Conservation (phyloP, 2,797 vertebrate genomes). For the Gambusia yucatana region DNA sequence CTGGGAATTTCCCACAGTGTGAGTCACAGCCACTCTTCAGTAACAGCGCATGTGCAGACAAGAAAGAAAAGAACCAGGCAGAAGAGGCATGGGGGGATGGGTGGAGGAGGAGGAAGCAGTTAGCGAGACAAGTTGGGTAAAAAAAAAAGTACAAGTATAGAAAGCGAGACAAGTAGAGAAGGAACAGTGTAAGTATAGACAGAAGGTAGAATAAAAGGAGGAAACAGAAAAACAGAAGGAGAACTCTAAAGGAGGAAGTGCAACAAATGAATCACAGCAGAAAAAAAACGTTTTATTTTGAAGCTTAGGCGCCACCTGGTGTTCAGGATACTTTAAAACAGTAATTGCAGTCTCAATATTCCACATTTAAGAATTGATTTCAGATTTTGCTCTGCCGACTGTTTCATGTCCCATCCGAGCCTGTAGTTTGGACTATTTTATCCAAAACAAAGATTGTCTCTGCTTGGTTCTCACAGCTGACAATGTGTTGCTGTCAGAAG, state of each 20-base stretch:
- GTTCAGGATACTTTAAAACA: constrained; percentile 38
- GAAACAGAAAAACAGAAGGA: constrained; percentile 39
- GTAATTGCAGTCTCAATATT: constrained; percentile 11
- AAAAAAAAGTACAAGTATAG: constrained; percentile 26
- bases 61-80: constrained; percentile 42
- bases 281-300: constrained; percentile 12
- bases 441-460: constrained; percentile 23
- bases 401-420: constrained; percentile 39
- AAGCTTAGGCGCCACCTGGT: constrained; percentile 74
- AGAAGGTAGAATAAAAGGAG: constrained; percentile 14
- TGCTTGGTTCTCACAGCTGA: constrained; percentile 83
- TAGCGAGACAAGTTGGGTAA: constrained; percentile 16
- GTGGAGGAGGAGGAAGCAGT: constrained; percentile 57
- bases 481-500: constrained; percentile 91
- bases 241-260: constrained; percentile 11
- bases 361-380: constrained; percentile 38
- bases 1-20: constrained; percentile 86
- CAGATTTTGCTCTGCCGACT: constrained; percentile 23
- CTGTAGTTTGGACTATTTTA: constrained; percentile 51
- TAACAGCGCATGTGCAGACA: constrained; percentile 67
- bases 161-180: constrained; percentile 24
- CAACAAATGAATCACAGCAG: constrained; percentile 5
- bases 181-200: background rate
- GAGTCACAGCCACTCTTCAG: constrained; percentile 73
- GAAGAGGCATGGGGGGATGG: constrained; percentile 34